Evolutionary conservation across 2,113 vertebrate genomes (phyloP).

Genomic region (Malaclemys terrapin): DNA sequence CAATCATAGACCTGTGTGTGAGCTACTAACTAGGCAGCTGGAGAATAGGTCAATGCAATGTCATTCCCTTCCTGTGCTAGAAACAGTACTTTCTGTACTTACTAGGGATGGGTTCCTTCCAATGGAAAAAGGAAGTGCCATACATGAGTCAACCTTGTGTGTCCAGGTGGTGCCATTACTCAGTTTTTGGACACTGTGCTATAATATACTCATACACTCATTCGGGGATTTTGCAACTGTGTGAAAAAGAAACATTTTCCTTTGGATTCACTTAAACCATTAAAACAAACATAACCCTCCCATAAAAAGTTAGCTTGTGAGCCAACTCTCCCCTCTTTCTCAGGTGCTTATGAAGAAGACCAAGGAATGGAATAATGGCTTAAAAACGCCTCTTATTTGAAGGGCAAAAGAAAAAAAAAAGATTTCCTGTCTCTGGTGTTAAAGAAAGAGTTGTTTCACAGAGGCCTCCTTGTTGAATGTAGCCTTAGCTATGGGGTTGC

Average conservation of each 20-base stretch:
- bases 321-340: not conserved
- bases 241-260: slow-evolving; percentile 27
- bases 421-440: not conserved
- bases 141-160: slow-evolving; percentile 78
- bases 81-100: slow-evolving; percentile 82
- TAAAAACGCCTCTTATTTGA: not conserved
- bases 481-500: not conserved
- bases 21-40: slow-evolving; percentile 81
- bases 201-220: slow-evolving; percentile 63
- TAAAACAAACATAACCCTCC: not conserved
- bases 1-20: slow-evolving; percentile 82
- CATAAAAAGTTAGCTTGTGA: not conserved
- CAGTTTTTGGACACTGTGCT: slow-evolving; percentile 70
- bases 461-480: not conserved
- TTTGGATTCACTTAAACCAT: slow-evolving; percentile 1
- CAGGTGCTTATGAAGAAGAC: not conserved
- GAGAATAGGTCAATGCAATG: slow-evolving; percentile 81
- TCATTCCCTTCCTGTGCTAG: slow-evolving; percentile 74
- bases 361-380: not conserved
- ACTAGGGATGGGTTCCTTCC: slow-evolving; percentile 70
- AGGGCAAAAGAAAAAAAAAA: not conserved
- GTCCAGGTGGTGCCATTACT: slow-evolving; percentile 82
- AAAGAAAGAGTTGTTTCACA: not conserved
- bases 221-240: slow-evolving; percentile 33
- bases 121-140: slow-evolving; percentile 74